Evolutionary conservation across 2,888 invertebrate genomes (phyloP).

Genomic region (Hypomecis atomaria): DNA sequence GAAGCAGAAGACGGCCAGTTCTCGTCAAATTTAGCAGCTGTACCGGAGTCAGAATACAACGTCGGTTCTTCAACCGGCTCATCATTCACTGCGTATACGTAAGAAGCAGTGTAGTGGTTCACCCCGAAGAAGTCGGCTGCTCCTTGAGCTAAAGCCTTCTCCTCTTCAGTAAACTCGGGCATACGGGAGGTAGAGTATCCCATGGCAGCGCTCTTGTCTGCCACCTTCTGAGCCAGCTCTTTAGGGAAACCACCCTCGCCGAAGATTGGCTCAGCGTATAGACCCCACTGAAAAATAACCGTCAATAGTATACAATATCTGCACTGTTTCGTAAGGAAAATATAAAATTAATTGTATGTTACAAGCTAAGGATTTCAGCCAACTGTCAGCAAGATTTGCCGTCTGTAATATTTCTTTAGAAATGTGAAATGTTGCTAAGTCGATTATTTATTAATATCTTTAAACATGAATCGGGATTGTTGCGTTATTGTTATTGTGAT

Average conservation of each 20-base stretch:
- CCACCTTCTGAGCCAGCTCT: conserved; percentile 72
- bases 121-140: conserved; percentile 79
- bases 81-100: conserved; percentile 49
- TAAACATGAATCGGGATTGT: too few species aligned
- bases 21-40: conserved; percentile 40
- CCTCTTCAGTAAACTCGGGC: conserved; percentile 73
- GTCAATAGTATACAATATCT: not conserved
- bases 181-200: conserved; percentile 71
- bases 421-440: too few species aligned
- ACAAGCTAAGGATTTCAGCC: too few species aligned
- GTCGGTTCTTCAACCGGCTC: conserved; percentile 38
- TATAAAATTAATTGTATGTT: too few species aligned
- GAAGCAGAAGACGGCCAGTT: conserved; percentile 62
- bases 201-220: conserved; percentile 71
- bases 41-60: conserved; percentile 53
- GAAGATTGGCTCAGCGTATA: conserved; percentile 79
- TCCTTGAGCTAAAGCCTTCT: conserved; percentile 61
- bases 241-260: conserved; percentile 81
- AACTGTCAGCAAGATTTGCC: too few species aligned
- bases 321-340: not conserved
- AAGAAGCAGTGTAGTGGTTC: conserved; percentile 86
- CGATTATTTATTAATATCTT: too few species aligned
- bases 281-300: conserved; percentile 65
- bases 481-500: too few species aligned
- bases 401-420: too few species aligned